phyloP scores from a whole-genome alignment of 2,888 invertebrate genomes.

The Asteroscopus sphinx region DNA sequence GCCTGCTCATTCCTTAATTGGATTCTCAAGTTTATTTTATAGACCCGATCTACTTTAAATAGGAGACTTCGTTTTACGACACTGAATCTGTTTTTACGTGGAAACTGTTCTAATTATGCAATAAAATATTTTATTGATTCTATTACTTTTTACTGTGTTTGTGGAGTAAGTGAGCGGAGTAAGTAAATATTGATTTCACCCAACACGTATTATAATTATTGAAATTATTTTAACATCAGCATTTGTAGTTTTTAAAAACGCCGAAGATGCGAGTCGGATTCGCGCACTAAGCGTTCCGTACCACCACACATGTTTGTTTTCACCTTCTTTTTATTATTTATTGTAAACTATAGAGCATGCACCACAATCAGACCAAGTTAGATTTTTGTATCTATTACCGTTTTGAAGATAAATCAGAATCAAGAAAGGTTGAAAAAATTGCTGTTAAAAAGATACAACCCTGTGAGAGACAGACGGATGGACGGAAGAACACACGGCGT shows the following conservation, averaged over 20 bases:
- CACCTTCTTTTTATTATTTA: no score
- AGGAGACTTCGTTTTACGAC: slow-evolving; percentile 79
- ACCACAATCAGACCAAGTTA: no score
- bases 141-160: slow-evolving; percentile 54
- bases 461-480: no score
- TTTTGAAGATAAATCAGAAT: no score
- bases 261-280: no score
- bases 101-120: slow-evolving; percentile 61
- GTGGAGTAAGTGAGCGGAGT: slow-evolving; percentile 13
- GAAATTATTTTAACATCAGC: not conserved
- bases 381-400: no score
- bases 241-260: not conserved
- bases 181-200: slow-evolving; percentile 21
- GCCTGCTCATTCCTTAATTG: slow-evolving; percentile 86
- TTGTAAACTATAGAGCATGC: no score
- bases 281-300: no score
- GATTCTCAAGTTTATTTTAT: slow-evolving; percentile 86
- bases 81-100: slow-evolving; percentile 74
- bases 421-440: no score
- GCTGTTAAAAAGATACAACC: no score
- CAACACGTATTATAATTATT: slow-evolving; percentile 1
- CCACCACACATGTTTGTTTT: no score
- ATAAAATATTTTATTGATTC: slow-evolving; percentile 63
- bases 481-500: no score
- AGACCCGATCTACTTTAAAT: slow-evolving; percentile 81